These are phyloP conservation scores for Cepphus grylle DNA, from an alignment of 2,113 vertebrate genomes.

Conservation along the genomic window DNA sequence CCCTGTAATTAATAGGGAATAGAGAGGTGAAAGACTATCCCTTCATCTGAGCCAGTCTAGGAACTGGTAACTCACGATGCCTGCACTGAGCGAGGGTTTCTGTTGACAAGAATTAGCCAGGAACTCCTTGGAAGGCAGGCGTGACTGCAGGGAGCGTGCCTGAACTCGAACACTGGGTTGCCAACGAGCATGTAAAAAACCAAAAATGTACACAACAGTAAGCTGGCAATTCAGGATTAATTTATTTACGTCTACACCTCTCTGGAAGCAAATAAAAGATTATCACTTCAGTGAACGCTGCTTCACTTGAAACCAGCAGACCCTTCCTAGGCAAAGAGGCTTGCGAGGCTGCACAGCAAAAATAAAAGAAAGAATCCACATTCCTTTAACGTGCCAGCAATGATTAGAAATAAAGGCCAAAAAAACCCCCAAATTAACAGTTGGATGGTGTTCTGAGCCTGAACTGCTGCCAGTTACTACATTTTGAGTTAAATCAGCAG, in stretches of 20 bases:
- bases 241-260: conserved; percentile 2
- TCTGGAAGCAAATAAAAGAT: conserved; percentile 12
- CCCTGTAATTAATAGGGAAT: conserved; percentile 7
- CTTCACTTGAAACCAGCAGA: not conserved
- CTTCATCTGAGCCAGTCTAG: not conserved
- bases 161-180: not conserved
- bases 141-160: not conserved
- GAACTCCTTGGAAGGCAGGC: not conserved
- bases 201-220: not conserved
- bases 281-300: not conserved
- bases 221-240: not conserved
- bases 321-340: not conserved
- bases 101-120: not conserved
- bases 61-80: not conserved
- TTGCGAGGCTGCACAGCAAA: not conserved
- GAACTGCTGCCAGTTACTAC: not conserved
- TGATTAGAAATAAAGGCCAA: not conserved
- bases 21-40: not conserved
- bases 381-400: not conserved
- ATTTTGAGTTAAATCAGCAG: not conserved
- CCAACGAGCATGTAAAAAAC: not conserved
- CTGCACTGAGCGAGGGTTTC: not conserved
- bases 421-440: not conserved
- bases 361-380: not conserved
- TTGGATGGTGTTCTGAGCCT: not conserved